Percentiles rank a stretch among this genome's conserved stretches.
Evolutionary conservation across 2,797 vertebrate genomes (phyloP).

Genomic region (Hydrophis major): DNA sequence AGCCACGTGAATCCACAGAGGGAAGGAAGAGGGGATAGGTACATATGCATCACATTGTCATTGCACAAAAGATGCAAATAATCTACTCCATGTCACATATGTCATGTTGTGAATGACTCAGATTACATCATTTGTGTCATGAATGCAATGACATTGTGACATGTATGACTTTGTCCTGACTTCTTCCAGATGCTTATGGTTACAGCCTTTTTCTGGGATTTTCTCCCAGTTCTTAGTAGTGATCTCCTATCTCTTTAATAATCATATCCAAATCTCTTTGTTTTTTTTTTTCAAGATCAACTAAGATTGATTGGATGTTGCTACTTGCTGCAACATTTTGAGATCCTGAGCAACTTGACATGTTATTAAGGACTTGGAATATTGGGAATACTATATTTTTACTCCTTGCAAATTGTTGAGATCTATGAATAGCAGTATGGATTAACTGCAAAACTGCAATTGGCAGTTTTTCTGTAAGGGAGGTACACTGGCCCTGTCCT

Average conservation of each 20-base stretch:
- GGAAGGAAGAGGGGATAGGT: neutral
- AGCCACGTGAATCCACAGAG: neutral
- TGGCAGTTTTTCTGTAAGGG: neutral
- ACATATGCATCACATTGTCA: neutral
- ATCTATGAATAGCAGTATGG: neutral
- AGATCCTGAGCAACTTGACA: neutral
- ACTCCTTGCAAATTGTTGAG: neutral
- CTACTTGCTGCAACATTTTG: neutral
- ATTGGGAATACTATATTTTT: neutral
- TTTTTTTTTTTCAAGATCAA: neutral
- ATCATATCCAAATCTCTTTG: neutral
- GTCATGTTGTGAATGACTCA: neutral
- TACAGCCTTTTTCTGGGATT: neutral
- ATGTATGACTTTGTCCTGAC: neutral
- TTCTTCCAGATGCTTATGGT: neutral
- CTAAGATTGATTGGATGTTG: neutral
- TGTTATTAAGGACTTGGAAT: neutral
- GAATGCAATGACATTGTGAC: neutral
- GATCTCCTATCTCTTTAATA: neutral
- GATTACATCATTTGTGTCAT: neutral
- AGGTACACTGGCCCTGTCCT: neutral
- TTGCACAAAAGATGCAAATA: neutral
- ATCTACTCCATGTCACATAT: neutral
- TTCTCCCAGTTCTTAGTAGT: neutral
- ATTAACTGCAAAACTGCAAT: neutral